Evolutionary conservation across 2,113 vertebrate genomes (phyloP).

Genomic region (Scalopus aquaticus): DNA sequence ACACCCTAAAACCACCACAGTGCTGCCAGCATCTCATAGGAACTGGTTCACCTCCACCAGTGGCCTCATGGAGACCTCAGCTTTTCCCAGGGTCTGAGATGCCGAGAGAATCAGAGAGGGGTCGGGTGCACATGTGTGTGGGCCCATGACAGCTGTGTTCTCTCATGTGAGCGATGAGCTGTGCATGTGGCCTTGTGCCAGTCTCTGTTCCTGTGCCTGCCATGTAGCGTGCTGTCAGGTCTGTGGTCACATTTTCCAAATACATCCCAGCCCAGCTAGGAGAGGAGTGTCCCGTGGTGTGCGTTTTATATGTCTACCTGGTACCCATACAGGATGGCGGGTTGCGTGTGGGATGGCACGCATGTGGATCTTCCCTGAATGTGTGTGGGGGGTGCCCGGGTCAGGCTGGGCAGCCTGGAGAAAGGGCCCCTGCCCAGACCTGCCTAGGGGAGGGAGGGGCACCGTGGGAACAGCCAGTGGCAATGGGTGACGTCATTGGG

Average conservation of each 20-base stretch:
- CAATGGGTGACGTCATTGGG: conserved; percentile 72
- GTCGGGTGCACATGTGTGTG: neutral
- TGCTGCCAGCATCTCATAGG: neutral
- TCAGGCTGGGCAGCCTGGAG: conserved; percentile 64
- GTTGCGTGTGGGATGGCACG: conserved; percentile 39
- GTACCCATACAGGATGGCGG: neutral
- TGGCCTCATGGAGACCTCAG: neutral
- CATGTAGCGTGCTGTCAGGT: neutral
- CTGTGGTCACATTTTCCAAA: neutral
- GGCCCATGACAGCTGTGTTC: neutral
- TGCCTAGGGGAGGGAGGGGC: conserved; percentile 72
- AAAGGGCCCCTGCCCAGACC: conserved; percentile 70
- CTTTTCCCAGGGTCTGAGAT: neutral
- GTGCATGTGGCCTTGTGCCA: neutral
- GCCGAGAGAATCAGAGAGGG: neutral
- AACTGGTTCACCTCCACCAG: neutral
- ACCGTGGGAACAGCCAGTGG: conserved; percentile 81
- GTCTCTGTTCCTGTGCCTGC: neutral
- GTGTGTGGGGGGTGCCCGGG: conserved; percentile 65
- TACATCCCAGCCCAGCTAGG: neutral
- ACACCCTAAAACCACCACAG: neutral
- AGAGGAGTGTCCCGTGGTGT: neutral
- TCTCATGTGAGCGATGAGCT: neutral
- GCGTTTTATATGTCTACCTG: neutral
- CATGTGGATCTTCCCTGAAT: conserved; percentile 18